Evolutionary conservation across 2,113 vertebrate species (phyloP), one percentile per base, ranked within the genome.

Genomic region (Paralichthys olivaceus): DNA sequence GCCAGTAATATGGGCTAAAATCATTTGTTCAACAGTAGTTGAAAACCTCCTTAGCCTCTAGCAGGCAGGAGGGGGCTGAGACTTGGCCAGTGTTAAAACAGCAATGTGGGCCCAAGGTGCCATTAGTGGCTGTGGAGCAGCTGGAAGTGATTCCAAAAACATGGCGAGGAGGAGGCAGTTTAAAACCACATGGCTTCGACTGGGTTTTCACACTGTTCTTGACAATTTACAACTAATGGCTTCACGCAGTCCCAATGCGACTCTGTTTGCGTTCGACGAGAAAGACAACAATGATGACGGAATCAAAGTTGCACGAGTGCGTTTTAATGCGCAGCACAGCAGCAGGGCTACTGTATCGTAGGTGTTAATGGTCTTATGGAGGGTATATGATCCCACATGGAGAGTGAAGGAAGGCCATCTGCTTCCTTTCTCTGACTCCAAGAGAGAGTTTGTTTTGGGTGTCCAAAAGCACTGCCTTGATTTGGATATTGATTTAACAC

Each of bases 81-180:
- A 92, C 80, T 92, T 94, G 93, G 93, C 90, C 79, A 34, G 77
- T 70, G 89, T 90, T 93, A 76, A 92, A 93, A 93, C 90, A 85
- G 88, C 90, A 88, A 69, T 81, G 91, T 81, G 85, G 90, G 92
- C 90, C 85, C 89, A 91, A 95, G 93, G 94, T 94, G 89, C 74
- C 64, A 89, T 94, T 93, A 95, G 94, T 85, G 84, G 92, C 95
- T 80, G 91, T 87, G 90, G 89, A 94, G 93, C 96, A 98, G 96
- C 96, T 99, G 96, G 97, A 96, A 98, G 93, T 94, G 94, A 97
- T 97, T 96, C 94, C 88, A 93, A 91, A 91, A 94, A 94, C 92
- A 89, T 86, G 91, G 92, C 84, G 90, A 91, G 92, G 93, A 88
- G 92, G 95, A 95, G 92, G 93, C 93, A 93, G 95, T 88, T 89